Percentiles rank a stretch among this genome's conserved stretches.
Evolutionary conservation across 2,888 invertebrate genomes (phyloP).

Genomic region (Harpalus rufipes): DNA sequence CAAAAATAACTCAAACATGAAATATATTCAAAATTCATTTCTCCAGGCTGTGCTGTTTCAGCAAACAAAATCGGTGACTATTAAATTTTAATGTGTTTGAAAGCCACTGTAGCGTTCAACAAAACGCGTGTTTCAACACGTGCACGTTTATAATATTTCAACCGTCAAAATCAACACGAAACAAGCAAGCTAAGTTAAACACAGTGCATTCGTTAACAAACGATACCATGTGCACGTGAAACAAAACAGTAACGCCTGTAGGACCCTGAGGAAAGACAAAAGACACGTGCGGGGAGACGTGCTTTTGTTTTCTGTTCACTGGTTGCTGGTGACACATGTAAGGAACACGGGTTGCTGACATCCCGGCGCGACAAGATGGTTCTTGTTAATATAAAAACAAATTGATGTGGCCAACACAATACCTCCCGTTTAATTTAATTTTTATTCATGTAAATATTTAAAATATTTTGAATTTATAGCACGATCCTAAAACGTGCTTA

Average conservation of each 20-base stretch:
- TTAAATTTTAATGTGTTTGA: slow-evolving; percentile 41
- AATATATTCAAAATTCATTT: background rate
- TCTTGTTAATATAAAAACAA: background rate
- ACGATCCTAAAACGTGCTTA: no score
- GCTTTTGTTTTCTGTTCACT: slow-evolving; percentile 35
- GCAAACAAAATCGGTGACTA: slow-evolving; percentile 18
- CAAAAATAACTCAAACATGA: slow-evolving; percentile 11
- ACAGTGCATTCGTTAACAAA: slow-evolving; percentile 31
- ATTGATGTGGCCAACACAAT: no score
- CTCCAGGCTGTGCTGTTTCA: background rate
- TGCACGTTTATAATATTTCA: slow-evolving; percentile 36
- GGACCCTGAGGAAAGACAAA: slow-evolving; percentile 33
- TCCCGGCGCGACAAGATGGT: background rate
- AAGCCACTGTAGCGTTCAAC: background rate
- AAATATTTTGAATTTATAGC: no score
- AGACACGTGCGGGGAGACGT: slow-evolving; percentile 20
- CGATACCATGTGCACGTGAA: slow-evolving; percentile 14
- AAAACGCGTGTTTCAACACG: slow-evolving; percentile 43
- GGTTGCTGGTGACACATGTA: slow-evolving; percentile 15
- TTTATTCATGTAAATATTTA: no score
- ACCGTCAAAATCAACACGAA: slow-evolving; percentile 34
- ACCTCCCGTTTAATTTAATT: no score
- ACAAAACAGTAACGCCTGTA: slow-evolving; percentile 4
- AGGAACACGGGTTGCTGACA: slow-evolving; percentile 21
- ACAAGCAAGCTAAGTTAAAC: background rate